Base-by-base conservation (phyloP, 2,113 vertebrate species). In the Phrynocephalus versicolor region DNA sequence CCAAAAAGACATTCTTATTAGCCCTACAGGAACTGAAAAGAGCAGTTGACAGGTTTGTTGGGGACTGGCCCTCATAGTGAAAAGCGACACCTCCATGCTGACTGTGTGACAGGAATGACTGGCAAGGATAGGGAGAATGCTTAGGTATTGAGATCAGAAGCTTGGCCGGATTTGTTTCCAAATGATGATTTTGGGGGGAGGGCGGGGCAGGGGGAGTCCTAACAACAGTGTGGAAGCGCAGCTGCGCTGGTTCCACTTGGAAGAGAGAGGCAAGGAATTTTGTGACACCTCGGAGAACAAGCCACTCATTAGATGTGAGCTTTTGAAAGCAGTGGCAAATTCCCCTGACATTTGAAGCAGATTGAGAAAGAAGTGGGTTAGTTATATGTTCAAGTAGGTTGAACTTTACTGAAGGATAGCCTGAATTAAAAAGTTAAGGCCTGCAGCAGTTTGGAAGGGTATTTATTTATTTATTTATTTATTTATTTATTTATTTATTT, bases 61-160 rank as follows among this genome's bases (percentile, higher is more conserved):
- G 81, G 57, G 58, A 79, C 0, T 0, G 70, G 35, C 41, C 30
- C 12, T 81, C 35, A 58, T 13, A 64, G 79, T 51, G 23, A 72
- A 69, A 80, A 85, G 64, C 76, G 27, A 23, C 82, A 77, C 25
- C 83, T 64, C 33, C 15, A 18, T 65, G 81, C 85, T 27, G 21
- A 41, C 27, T 88, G 35, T 87, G 65, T 72, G 86, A 0, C 67
- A 79, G 27, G 73, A n/a, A 76, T 58, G 72, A 67, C 65, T 6
- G 74, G 81, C 23, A 85, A 41, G 86, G 51, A 16, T 0, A 0
- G 74, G 55, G 64, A 39, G 75, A 86, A 83, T 33, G 3, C 12
- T 45, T 80, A 51, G 60, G 15, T 70, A 90, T 85, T 82, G 51
- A 60, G 65, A 78, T 88, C 14, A 80, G 71, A 75, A 51, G 87